Conservation (phyloP, 1,140 invertebrate genomes). For the Chrysoperla carnea region DNA sequence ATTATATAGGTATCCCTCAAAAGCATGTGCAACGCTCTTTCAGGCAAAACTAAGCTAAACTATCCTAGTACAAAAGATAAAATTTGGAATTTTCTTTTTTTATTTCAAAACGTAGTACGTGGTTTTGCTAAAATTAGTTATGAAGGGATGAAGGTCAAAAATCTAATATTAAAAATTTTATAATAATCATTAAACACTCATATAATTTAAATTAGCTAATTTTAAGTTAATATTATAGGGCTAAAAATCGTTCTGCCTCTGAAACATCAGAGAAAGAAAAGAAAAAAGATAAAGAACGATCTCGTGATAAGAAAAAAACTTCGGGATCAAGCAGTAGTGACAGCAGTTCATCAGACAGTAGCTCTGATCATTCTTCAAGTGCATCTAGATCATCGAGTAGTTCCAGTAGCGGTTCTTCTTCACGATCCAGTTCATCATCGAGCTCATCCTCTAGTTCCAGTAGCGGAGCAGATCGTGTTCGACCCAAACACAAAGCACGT, state of each 20-base stretch:
- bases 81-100: too few species aligned
- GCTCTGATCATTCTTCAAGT: constrained; percentile 30
- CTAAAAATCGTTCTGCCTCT: constrained; percentile 39
- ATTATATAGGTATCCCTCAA: too few species aligned
- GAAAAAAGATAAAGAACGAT: constrained; percentile 40
- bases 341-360: constrained; percentile 60
- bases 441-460: constrained; percentile 33
- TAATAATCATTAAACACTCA: too few species aligned
- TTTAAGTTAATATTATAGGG: constrained; percentile 25
- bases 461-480: constrained; percentile 34
- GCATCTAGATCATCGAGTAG: constrained; percentile 34
- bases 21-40: too few species aligned
- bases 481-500: constrained; percentile 30
- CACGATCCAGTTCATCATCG: constrained; percentile 53
- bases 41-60: too few species aligned
- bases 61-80: too few species aligned
- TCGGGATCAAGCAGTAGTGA: constrained; percentile 58
- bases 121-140: too few species aligned
- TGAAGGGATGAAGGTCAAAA: too few species aligned
- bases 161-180: too few species aligned
- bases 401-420: constrained; percentile 52
- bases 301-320: constrained; percentile 42
- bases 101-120: too few species aligned
- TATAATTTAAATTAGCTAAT: too few species aligned
- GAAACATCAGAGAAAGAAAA: constrained; percentile 47